Percentiles rank a stretch among this genome's conserved stretches.
Conservation (phyloP, 1,140 invertebrate species). For the Drosophila grimshawi region DNA sequence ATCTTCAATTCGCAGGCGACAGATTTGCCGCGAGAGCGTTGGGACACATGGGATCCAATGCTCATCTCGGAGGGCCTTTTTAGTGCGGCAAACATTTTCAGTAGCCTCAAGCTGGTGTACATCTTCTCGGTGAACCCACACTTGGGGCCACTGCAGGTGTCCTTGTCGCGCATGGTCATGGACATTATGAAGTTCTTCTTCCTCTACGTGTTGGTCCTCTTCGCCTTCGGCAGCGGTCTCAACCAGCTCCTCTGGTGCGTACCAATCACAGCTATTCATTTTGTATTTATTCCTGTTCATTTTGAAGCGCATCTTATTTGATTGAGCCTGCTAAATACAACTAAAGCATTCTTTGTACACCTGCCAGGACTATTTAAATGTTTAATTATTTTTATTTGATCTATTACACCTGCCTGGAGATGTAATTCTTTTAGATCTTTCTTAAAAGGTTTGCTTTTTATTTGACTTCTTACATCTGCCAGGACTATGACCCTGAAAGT, state of each 20-base stretch:
- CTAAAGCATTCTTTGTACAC: no score
- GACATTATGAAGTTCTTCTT: slow-evolving; percentile 99
- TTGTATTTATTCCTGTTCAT: no score
- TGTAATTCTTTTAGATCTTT: no score
- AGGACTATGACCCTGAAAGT: no score
- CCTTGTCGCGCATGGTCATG: slow-evolving; percentile 98
- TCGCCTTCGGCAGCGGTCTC: slow-evolving; percentile 90
- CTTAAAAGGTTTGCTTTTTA: no score
- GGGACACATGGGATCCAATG: slow-evolving; percentile 99
- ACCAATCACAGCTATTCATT: no score
- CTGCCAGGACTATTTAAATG: no score
- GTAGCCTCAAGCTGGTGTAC: slow-evolving; percentile 98
- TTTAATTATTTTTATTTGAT: no score
- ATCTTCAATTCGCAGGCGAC: slow-evolving; percentile 84
- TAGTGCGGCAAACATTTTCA: slow-evolving; percentile 98
- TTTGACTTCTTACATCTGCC: no score
- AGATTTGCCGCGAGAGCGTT: slow-evolving; percentile 91
- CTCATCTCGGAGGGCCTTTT: slow-evolving; percentile 98
- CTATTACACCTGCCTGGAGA: no score
- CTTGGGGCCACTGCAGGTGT: slow-evolving; percentile 98
- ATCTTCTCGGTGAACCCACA: slow-evolving; percentile 99
- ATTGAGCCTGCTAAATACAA: no score
- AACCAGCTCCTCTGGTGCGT: slow-evolving; percentile 92
- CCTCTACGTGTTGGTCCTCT: slow-evolving; percentile 97
- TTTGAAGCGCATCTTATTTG: no score